Conservation (phyloP, 2,797 vertebrate genomes). For the Pangasius macronema region DNA sequence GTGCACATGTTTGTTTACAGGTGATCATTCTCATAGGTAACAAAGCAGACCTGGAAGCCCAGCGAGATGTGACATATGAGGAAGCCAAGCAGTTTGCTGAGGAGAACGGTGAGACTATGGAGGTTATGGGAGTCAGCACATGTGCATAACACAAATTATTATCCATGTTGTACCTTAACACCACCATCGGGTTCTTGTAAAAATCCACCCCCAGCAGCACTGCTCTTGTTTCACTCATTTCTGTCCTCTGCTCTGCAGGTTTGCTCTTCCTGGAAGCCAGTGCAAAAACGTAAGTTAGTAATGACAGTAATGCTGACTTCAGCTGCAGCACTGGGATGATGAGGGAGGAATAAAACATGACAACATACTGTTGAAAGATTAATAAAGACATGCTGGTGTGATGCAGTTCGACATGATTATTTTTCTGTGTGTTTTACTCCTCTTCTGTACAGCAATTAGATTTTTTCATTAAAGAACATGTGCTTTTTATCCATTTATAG, state of each 20-base stretch:
- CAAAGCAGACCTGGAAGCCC: slow-evolving; percentile 90
- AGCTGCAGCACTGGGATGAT: neutral
- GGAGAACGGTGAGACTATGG: slow-evolving; percentile 81
- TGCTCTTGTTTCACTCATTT: slow-evolving; percentile 8
- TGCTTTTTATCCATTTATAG: neutral
- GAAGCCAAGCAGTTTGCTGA: slow-evolving; percentile 93
- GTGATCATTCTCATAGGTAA: slow-evolving; percentile 95
- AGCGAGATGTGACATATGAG: slow-evolving; percentile 90
- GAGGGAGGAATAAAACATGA: neutral
- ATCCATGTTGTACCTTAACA: neutral
- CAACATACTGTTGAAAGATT: neutral
- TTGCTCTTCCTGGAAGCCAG: slow-evolving; percentile 90
- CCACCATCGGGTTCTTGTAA: neutral
- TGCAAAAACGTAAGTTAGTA: slow-evolving; percentile 87
- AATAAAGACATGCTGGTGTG: neutral
- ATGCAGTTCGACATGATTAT: neutral
- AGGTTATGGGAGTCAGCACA: neutral
- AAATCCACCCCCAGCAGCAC: neutral
- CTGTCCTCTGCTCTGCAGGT: slow-evolving; percentile 67
- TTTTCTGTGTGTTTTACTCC: neutral
- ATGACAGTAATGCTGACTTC: neutral
- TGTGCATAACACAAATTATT: neutral
- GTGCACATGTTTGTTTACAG: slow-evolving; percentile 59
- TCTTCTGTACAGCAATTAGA: neutral
- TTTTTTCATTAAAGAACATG: neutral